These are phyloP conservation scores for Nephrotoma appendiculata DNA, from an alignment of 2,888 invertebrate species.

Conservation along the genomic window DNA sequence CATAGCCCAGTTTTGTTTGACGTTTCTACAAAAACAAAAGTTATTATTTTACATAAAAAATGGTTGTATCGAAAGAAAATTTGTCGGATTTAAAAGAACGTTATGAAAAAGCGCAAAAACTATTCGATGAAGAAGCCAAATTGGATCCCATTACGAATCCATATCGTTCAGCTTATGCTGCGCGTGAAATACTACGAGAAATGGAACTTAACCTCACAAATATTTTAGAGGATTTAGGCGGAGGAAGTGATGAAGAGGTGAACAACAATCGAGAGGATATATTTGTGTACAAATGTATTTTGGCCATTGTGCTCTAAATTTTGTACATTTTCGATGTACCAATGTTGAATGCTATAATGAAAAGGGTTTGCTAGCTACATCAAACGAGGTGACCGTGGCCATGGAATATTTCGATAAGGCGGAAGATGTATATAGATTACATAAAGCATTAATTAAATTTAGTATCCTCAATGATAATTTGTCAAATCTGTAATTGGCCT, in stretches of 20 bases:
- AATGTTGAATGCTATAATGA: slow-evolving; percentile 64
- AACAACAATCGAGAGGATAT: slow-evolving; percentile 17
- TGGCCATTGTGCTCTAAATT: slow-evolving; percentile 48
- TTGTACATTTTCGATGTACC: slow-evolving; percentile 47
- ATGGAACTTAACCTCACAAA: slow-evolving; percentile 44
- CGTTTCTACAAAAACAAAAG: not conserved
- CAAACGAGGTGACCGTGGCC: slow-evolving; percentile 51
- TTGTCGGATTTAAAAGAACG: slow-evolving; percentile 54
- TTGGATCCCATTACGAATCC: slow-evolving; percentile 65
- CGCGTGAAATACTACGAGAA: slow-evolving; percentile 49
- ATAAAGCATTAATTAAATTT: too few relatives aligned
- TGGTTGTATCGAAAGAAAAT: slow-evolving; percentile 40
- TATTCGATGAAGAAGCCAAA: slow-evolving; percentile 54
- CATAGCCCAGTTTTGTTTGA: not conserved
- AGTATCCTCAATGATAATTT: not conserved
- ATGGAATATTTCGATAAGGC: slow-evolving; percentile 50
- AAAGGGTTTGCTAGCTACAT: slow-evolving; percentile 60
- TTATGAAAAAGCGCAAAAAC: slow-evolving; percentile 49
- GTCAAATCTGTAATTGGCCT: not conserved
- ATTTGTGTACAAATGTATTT: slow-evolving; percentile 32
- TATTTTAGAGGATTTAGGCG: slow-evolving; percentile 22
- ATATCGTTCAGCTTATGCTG: slow-evolving; percentile 66
- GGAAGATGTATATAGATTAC: slow-evolving; percentile 40
- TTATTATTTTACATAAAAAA: slow-evolving; percentile 14
- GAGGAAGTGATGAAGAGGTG: slow-evolving; percentile 21